Percentiles rank a stretch among this genome's conserved stretches.
phyloP scores from a whole-genome alignment of 2,797 vertebrate species.

The Hipposideros larvatus region DNA sequence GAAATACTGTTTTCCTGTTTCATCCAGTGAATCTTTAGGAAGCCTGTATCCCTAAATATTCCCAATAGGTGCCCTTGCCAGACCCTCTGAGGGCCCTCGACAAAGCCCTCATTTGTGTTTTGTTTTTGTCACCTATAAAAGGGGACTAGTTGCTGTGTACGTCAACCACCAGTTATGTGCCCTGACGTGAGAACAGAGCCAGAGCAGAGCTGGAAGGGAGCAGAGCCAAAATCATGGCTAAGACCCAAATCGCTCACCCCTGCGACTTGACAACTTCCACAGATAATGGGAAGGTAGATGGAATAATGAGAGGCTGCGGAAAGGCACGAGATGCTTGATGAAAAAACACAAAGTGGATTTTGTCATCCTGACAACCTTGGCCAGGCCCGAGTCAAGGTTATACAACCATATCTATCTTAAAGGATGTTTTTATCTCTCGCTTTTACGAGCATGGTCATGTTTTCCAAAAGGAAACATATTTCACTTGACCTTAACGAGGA shows the following conservation, averaged over 20 bases:
- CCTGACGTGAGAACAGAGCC: not conserved
- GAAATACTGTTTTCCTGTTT: not conserved
- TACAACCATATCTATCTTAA: not conserved
- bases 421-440: conserved; percentile 51
- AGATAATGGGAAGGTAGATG: not conserved
- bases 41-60: not conserved
- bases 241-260: rapidly evolving
- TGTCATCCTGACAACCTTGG: not conserved
- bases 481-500: conserved; percentile 81
- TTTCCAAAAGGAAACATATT: conserved; percentile 87
- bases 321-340: not conserved
- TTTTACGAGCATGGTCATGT: conserved; percentile 70
- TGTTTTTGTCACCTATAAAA: not conserved
- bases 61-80: not conserved
- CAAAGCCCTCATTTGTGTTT: not conserved
- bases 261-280: rapidly evolving
- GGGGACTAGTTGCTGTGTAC: not conserved
- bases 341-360: not conserved
- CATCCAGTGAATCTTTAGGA: not conserved
- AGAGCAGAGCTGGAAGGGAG: not conserved
- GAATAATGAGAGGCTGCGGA: not conserved
- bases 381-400: not conserved
- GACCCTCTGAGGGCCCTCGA: not conserved
- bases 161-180: not conserved
- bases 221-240: not conserved